phyloP scores from a whole-genome alignment of 2,797 vertebrate genomes.

The Catostomus latipinnis region DNA sequence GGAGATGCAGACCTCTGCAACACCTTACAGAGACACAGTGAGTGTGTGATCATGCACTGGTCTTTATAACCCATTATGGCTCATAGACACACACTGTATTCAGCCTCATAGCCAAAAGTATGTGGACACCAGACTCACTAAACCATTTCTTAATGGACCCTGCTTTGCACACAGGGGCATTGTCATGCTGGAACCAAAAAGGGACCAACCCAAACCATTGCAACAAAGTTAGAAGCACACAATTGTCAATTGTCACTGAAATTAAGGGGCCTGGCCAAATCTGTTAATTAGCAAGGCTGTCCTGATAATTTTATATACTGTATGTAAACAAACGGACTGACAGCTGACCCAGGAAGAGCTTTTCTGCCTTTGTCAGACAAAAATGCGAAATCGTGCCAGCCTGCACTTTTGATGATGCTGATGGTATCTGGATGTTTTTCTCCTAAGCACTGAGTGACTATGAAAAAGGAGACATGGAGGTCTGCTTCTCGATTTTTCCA shows the following conservation, averaged over 20 bases:
- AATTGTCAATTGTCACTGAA: no score
- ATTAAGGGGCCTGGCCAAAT: no score
- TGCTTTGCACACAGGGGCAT: no score
- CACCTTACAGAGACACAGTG: conserved; percentile 18
- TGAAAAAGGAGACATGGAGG: conserved; percentile 35
- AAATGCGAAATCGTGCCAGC: conserved; percentile 1
- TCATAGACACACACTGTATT: no score
- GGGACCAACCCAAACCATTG: no score
- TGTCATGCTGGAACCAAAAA: no score
- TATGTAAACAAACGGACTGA: conserved; percentile 32
- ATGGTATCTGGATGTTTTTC: conserved; percentile 27
- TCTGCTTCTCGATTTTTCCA: conserved; percentile 38
- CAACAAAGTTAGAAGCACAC: no score
- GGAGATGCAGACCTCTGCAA: conserved; percentile 9
- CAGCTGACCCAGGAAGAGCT: conserved; percentile 34
- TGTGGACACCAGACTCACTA: no score
- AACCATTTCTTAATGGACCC: no score
- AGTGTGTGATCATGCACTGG: conserved; percentile 8
- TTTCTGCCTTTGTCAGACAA: conserved; percentile 2
- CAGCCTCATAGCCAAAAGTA: no score
- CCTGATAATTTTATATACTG: neutral
- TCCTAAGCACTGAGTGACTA: conserved; percentile 4
- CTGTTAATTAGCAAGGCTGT: neutral
- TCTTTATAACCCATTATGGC: neutral
- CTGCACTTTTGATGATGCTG: conserved; percentile 25